phyloP scores from a whole-genome alignment of 2,113 vertebrate genomes.

The Smithornis capensis region DNA sequence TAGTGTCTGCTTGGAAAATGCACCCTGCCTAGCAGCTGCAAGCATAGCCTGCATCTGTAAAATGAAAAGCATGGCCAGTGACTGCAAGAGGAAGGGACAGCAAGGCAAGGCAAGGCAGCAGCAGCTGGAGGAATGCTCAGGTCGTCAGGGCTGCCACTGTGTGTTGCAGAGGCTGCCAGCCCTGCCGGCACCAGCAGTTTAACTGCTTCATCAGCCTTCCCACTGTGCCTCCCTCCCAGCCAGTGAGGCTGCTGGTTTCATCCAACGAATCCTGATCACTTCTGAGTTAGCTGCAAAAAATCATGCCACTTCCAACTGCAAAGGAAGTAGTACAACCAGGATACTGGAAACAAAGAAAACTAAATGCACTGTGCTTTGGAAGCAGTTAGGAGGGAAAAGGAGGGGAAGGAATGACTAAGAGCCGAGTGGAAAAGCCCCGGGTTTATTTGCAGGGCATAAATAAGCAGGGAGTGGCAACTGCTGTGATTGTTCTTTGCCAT shows the following conservation, averaged over 20 bases:
- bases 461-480: background rate
- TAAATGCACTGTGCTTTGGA: fast-evolving
- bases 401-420: background rate
- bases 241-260: background rate
- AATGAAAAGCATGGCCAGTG: background rate
- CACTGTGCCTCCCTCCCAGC: no score
- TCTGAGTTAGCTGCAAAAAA: background rate
- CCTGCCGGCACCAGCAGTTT: background rate
- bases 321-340: background rate
- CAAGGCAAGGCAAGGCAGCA: background rate
- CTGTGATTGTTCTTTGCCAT: background rate
- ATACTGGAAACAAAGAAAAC: background rate
- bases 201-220: background rate
- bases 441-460: background rate
- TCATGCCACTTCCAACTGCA: fast-evolving
- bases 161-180: background rate
- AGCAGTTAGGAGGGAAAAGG: background rate
- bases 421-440: background rate
- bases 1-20: background rate
- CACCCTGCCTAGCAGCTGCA: fast-evolving
- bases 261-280: background rate
- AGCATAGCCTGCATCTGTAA: background rate
- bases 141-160: background rate
- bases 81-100: fast-evolving
- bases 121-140: background rate